These are phyloP conservation scores for Tanytarsus gracilentus DNA, from an alignment of 2,888 invertebrate species.

Conservation along the genomic window DNA sequence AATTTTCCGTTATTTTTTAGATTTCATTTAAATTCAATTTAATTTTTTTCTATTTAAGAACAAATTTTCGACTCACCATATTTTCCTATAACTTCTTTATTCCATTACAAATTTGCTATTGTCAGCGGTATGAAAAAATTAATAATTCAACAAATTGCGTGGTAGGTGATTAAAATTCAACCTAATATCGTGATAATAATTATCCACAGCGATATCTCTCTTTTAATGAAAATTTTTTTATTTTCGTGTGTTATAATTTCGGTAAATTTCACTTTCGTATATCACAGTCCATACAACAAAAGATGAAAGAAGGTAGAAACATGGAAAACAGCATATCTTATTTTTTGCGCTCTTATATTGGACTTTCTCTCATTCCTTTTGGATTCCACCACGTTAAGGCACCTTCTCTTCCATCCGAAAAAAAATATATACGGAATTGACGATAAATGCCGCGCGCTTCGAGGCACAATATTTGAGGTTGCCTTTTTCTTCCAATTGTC, in stretches of 20 bases:
- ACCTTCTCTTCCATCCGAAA: not conserved
- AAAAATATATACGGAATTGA: conserved; percentile 1
- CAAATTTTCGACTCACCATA: too few relatives aligned
- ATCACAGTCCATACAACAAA: conserved; percentile 7
- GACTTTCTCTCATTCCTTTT: conserved; percentile 20
- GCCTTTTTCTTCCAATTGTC: not conserved
- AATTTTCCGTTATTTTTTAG: too few relatives aligned
- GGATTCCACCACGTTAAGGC: conserved; percentile 12
- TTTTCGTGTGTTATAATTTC: conserved; percentile 1
- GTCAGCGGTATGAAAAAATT: too few relatives aligned
- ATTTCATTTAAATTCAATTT: too few relatives aligned
- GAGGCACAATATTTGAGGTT: not conserved
- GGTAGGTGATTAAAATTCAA: not conserved
- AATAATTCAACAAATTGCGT: too few relatives aligned
- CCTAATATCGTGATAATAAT: not conserved
- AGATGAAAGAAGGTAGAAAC: not conserved
- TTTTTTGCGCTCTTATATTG: not conserved
- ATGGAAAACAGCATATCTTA: conserved; percentile 16
- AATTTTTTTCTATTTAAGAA: too few relatives aligned
- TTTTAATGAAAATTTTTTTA: not conserved
- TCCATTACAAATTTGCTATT: too few relatives aligned
- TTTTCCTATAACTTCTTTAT: too few relatives aligned
- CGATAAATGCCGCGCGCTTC: conserved; percentile 12
- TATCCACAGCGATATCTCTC: not conserved
- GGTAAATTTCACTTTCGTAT: conserved; percentile 24